phyloP scores from a whole-genome alignment of 1,140 invertebrate genomes.

The Platyura marginata region DNA sequence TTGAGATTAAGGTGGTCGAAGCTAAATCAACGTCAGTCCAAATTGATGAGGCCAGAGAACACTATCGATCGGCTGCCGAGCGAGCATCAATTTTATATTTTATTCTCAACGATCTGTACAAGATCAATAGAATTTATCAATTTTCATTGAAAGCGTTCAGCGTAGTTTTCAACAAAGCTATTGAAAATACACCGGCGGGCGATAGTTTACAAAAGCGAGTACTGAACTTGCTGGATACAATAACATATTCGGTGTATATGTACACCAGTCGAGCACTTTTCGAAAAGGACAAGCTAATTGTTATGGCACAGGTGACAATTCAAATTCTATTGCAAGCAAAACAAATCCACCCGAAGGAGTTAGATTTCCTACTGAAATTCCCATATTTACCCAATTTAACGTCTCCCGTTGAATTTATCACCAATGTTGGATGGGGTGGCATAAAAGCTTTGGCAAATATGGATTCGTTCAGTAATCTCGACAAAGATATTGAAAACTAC shows the following conservation, averaged over 20 bases:
- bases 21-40: slow-evolving; percentile 68
- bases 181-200: slow-evolving; percentile 43
- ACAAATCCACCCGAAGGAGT: slow-evolving; percentile 47
- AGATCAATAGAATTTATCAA: slow-evolving; percentile 92
- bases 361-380: slow-evolving; percentile 78
- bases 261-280: slow-evolving; percentile 85
- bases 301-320: slow-evolving; percentile 73
- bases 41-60: slow-evolving; percentile 80
- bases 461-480: slow-evolving; percentile 70
- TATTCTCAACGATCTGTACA: slow-evolving; percentile 79
- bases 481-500: slow-evolving; percentile 83
- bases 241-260: slow-evolving; percentile 69
- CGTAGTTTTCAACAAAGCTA: slow-evolving; percentile 79
- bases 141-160: slow-evolving; percentile 92
- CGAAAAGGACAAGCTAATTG: slow-evolving; percentile 84
- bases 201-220: slow-evolving; percentile 57
- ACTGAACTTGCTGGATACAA: slow-evolving; percentile 63
- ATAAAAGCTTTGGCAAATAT: slow-evolving; percentile 60
- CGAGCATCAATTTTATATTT: slow-evolving; percentile 86
- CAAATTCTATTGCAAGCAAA: slow-evolving; percentile 46
- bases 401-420: slow-evolving; percentile 72
- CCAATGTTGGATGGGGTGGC: slow-evolving; percentile 71
- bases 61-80: slow-evolving; percentile 68
- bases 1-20: slow-evolving; percentile 68
- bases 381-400: slow-evolving; percentile 40